phyloP scores from a whole-genome alignment of 2,797 vertebrate genomes.

The Rhinella marina region DNA sequence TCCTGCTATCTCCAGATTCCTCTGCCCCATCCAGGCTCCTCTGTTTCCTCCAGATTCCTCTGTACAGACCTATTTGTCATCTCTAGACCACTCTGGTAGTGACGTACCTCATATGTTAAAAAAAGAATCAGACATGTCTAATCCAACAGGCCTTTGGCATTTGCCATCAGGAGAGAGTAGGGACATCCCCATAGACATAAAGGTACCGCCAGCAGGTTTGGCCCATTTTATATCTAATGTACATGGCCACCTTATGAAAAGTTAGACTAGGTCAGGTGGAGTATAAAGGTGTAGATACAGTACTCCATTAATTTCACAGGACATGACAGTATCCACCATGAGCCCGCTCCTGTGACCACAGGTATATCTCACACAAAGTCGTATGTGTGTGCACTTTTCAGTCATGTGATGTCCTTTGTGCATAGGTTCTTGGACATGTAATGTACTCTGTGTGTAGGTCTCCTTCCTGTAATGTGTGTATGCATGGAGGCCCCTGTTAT shows the following conservation, averaged over 20 bases:
- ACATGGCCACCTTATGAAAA: neutral
- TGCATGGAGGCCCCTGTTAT: neutral
- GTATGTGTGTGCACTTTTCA: neutral
- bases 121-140: neutral
- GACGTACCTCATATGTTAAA: no score
- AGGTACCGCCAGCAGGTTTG: no score
- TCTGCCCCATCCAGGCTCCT: neutral
- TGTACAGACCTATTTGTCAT: neutral
- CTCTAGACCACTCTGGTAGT: neutral
- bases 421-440: neutral
- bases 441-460: no score
- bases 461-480: neutral
- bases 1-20: no score
- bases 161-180: neutral
- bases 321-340: neutral
- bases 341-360: neutral
- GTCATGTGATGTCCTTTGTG: neutral
- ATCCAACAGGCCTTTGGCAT: neutral
- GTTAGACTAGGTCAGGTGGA: neutral
- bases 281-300: neutral
- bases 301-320: neutral
- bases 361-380: neutral
- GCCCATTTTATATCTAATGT: no score
- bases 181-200: neutral
- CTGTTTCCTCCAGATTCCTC: no score